Base-by-base conservation (phyloP, 2,888 invertebrate genomes). In the Folsomia manolachei region DNA sequence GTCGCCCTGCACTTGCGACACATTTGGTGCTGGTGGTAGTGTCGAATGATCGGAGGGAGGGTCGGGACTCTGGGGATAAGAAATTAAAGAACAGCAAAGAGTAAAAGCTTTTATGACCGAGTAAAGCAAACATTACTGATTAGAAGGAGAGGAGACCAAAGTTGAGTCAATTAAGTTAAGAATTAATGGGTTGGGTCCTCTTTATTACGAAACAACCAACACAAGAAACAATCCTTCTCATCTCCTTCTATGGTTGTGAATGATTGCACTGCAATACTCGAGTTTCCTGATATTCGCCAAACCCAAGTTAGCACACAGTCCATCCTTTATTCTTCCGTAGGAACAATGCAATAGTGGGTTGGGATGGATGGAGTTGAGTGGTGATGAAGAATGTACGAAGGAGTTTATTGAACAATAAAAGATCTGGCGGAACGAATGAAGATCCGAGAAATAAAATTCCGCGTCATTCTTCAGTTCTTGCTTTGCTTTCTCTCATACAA, bases 101-200 rank as follows among this genome's bases (percentile, higher is more conserved):
- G 70, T 66, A 26, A 71, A 71, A 66, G 67, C 62, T 74, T 75
- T 77, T 77, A 75, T 73, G 74, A 74, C 72, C 52, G 52, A 71
- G 70, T 70, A 75, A 77, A 77, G 74, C 74, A 77, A 77, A 77
- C 77, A 77, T 75, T 75, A 71, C 75, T 77, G 77, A 77, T 77
- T 77, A 77, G 75, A 75, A 75, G 70, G 73, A 69, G 73, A 39
- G 39, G 39, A 9, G 4, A 9, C 7, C 27, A 66, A 66, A 66
- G 51, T 66, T 66, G 75, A 77, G 77, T 77, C 77, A 77, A 77
- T 77, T 77, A 77, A 77, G 75, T 73, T 73, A 72, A 63, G 75
- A 75, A 77, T 77, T 77, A 77, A 77, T 77, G 77, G 73, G 63
- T 64, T 71, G 65, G 27, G 51, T 52, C 21, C 39, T 39, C 52